Base-by-base conservation (phyloP, 2,888 invertebrate species). In the Caenorhabditis becei region DNA sequence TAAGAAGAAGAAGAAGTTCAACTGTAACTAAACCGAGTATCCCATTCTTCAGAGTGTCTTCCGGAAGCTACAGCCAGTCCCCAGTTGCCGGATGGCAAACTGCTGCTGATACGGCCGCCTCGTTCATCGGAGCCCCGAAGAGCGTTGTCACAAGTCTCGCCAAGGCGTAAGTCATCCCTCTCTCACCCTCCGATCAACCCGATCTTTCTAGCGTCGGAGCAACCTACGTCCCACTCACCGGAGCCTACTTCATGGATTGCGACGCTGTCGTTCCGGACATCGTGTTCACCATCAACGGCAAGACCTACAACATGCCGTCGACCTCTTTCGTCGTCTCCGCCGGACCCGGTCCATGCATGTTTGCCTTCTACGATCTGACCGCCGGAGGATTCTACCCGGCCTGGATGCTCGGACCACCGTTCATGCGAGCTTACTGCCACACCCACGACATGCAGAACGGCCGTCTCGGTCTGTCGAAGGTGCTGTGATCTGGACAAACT, bases 41-140 rank as follows among this genome's bases (percentile, higher is more conserved):
- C 4, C 16, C 1, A 35, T 24, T 2, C 32, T 35, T 26, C 69
- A 84, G 84, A 23, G 77, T 83, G 0, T 49, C 78, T 0, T 77
- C 81, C n/a, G 83, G 83, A 23, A 44, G 65, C 26, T 85, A 81
- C 59, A 70, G 70, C 5, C 72, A 79, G 18, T 54, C 26, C 8
- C 83, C 83, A 14, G 59, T 32, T 1, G 32, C 62, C n/a, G 84
- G 84, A 49, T 84, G 82, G 81, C 83, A 83, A 61, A 87, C 84
- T 11, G 83, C 88, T 41, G 80, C 84, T 51, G 87, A 87, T 62
- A 89, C 89, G 0, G 88, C 88, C 32, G 86, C 88, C 35, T 84
- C 87, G 16, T 83, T 89, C 58, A 89, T 89, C 62, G 83, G 86
- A 32, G 89, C 85, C 7, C 88, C 87, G 26, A 75, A 81, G 61